These are phyloP conservation scores for Characodon lateralis DNA, from an alignment of 2,797 vertebrate genomes.

Conservation along the genomic window DNA sequence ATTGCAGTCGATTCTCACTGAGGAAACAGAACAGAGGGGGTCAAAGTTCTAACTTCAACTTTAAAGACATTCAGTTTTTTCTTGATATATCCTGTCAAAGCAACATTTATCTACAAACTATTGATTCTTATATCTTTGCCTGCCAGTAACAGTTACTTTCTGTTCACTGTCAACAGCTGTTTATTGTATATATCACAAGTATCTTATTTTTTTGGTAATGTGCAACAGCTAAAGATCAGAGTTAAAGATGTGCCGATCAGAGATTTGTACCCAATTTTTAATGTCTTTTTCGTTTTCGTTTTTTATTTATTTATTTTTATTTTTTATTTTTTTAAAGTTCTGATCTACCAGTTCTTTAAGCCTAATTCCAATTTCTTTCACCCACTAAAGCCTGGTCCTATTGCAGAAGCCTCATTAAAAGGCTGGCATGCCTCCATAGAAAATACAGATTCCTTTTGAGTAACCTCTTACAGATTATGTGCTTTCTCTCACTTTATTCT, in stretches of 20 bases:
- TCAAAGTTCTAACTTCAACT: slow-evolving; percentile 13
- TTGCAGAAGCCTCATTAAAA: too few species aligned
- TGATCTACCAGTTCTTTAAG: neutral
- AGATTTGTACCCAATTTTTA: too few species aligned
- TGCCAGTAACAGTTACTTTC: slow-evolving; percentile 15
- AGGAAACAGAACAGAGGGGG: slow-evolving; percentile 19
- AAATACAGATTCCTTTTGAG: neutral
- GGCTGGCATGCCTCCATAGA: too few species aligned
- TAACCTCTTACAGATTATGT: neutral
- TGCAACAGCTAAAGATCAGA: too few species aligned
- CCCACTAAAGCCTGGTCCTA: too few species aligned
- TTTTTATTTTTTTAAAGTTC: too few species aligned
- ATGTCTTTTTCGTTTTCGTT: too few species aligned
- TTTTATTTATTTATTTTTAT: too few species aligned
- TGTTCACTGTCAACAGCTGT: slow-evolving; percentile 17
- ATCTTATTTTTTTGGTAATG: neutral
- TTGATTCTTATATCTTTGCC: slow-evolving; percentile 25
- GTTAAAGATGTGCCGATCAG: too few species aligned
- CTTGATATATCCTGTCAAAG: neutral
- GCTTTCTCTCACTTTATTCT: neutral
- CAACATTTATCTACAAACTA: slow-evolving; percentile 17
- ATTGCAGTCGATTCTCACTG: neutral
- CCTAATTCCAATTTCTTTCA: too few species aligned
- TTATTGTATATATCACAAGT: slow-evolving; percentile 4
- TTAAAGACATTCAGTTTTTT: neutral